These are phyloP conservation scores for Bombus superbus DNA, from an alignment of 1,140 invertebrate genomes.

Conservation along the genomic window DNA sequence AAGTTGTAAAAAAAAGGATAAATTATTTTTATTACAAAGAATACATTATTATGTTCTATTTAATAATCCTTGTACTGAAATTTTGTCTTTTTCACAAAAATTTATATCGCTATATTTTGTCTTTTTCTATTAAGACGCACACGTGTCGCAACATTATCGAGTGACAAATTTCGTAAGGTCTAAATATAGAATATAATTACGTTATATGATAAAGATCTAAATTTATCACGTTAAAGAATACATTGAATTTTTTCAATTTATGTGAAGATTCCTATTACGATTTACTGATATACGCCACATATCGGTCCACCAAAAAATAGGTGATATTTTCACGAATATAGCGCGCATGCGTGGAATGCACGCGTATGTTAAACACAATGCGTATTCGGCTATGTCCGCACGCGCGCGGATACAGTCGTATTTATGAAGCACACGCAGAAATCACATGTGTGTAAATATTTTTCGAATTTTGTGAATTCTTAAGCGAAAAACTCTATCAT, in stretches of 20 bases:
- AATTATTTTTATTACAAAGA: no score
- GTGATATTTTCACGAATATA: neutral
- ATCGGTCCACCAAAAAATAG: constrained; percentile 13
- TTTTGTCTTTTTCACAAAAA: neutral
- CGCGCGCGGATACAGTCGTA: constrained; percentile 6
- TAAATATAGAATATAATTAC: neutral
- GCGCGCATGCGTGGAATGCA: constrained; percentile 6
- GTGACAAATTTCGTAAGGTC: neutral
- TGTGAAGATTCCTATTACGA: neutral
- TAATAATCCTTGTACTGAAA: neutral
- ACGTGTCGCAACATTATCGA: neutral
- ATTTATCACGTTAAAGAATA: no score
- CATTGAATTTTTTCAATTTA: neutral
- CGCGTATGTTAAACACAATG: constrained; percentile 22
- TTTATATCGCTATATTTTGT: neutral
- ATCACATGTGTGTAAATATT: constrained; percentile 36
- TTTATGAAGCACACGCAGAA: constrained; percentile 33
- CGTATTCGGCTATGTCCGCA: neutral
- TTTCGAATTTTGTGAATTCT: neutral
- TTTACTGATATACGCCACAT: neutral
- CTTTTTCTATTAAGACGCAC: neutral
- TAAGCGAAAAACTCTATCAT: neutral
- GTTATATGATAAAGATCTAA: neutral
- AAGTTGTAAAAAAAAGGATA: no score
- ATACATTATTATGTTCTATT: no score